phyloP scores from a whole-genome alignment of 2,113 vertebrate species.

The Climacteris rufus region DNA sequence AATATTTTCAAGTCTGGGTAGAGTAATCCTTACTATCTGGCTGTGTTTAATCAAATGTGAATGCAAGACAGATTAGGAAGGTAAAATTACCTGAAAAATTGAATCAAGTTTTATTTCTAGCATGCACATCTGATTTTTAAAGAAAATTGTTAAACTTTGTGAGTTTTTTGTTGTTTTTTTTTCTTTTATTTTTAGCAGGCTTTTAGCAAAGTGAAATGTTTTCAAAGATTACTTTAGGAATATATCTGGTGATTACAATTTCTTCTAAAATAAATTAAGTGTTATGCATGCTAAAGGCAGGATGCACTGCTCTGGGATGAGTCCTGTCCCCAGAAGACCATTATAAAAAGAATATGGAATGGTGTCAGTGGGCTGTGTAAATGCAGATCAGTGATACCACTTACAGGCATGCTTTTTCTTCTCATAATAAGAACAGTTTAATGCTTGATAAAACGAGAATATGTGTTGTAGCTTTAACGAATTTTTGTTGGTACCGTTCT shows the following conservation, averaged over 20 bases:
- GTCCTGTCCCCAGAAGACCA: conserved; percentile 15
- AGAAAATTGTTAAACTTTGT: background rate
- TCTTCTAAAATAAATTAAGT: conserved; percentile 40
- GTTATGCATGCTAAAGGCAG: background rate
- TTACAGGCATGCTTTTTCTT: background rate
- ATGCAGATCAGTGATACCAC: background rate
- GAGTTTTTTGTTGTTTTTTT: too few species aligned
- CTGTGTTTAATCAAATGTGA: background rate
- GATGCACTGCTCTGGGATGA: background rate
- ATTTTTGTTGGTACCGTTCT: background rate
- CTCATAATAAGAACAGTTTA: background rate
- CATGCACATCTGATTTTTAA: background rate
- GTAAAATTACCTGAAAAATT: too few species aligned
- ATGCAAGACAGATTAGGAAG: background rate
- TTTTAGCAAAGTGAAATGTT: conserved; percentile 24
- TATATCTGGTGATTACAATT: conserved; percentile 48
- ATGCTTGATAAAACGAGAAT: background rate
- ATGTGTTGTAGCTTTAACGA: background rate
- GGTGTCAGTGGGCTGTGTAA: background rate
- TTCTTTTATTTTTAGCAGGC: background rate
- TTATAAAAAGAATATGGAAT: background rate
- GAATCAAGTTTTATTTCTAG: background rate
- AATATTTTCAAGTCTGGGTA: background rate
- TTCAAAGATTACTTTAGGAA: conserved; percentile 20
- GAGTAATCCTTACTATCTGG: background rate